Evolutionary conservation across 2,888 invertebrate genomes (phyloP), one percentile per base, ranked within the genome.

Genomic region (Sicus ferrugineus): DNA sequence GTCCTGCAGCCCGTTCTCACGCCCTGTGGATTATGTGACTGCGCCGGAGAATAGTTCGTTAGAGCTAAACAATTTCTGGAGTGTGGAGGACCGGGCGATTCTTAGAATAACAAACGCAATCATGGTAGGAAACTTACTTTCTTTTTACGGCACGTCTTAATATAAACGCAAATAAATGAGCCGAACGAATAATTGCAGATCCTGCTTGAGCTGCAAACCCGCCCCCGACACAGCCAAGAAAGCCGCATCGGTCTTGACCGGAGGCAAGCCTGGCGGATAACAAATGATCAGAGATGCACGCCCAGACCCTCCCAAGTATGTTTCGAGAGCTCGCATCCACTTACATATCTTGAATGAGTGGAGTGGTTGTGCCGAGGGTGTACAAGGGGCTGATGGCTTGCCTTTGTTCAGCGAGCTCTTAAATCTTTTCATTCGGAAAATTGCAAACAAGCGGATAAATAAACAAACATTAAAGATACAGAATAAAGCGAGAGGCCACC

Each of bases 351-450:
- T 38, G 7, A n/a, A 38, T 14, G 14, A 14, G 38, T n/a, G n/a
- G n/a, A n/a, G n/a, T n/a, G n/a, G n/a, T 14, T 7, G 38, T 9
- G 38, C 38, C 38, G 38, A 9, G 38, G 38, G 38, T 38, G 14
- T 7, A 9, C 38, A 38, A 38, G 7, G 14, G 7, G 14, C 34
- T 54, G 42, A 26, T 67, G 56, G 50, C 52, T 54, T 63, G 31
- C 31, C 46, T 79, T 79, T 80, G 73, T 76, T 76, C 74, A 73
- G 68, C 70, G 73, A 75, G 76, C 72, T 75, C 70, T 73, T 73
- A 78, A 76, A 80, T 78, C 77, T 76, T 77, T 77, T 76, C 76
- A 77, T 69, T 78, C 75, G 76, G 77, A 77, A 80, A 75, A 80
- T 77, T 78, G 76, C 76, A 76, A 78, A 74, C 75, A 77, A 75